Percentiles rank a stretch among this genome's conserved stretches.
phyloP scores from a whole-genome alignment of 1,140 invertebrate species.

The Phymorhynchus buccinoides region DNA sequence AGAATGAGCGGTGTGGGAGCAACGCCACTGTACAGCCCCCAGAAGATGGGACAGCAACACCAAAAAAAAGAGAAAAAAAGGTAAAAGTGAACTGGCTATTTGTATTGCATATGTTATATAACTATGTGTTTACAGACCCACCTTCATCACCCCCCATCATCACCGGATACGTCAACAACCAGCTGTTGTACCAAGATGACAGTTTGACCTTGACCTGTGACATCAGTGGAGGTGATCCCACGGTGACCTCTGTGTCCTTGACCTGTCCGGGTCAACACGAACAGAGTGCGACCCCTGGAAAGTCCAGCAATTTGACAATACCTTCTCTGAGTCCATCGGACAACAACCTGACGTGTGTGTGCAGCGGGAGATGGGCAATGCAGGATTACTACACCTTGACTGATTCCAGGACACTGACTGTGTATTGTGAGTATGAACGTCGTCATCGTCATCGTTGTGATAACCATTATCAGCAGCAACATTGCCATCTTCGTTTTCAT shows the following conservation, averaged over 20 bases:
- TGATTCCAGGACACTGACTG: neutral
- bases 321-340: neutral
- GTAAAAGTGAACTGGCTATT: too few relatives aligned
- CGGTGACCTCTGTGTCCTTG: slow-evolving; percentile 17
- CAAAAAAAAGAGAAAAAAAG: too few relatives aligned
- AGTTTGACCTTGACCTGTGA: neutral
- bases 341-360: slow-evolving; percentile 3
- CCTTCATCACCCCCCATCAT: neutral
- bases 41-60: too few relatives aligned
- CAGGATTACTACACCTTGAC: neutral
- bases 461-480: too few relatives aligned
- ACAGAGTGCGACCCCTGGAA: neutral
- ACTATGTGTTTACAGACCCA: too few relatives aligned
- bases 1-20: too few relatives aligned
- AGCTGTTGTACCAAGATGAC: neutral
- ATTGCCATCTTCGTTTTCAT: too few relatives aligned
- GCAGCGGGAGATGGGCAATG: neutral
- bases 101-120: too few relatives aligned
- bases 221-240: neutral
- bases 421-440: slow-evolving; percentile 12
- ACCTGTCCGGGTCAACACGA: slow-evolving; percentile 21
- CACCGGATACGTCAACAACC: neutral
- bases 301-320: slow-evolving; percentile 15
- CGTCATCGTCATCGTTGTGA: too few relatives aligned
- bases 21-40: too few relatives aligned